A percentile compares a stretch with the other conserved stretches of the same genome.
Conservation (phyloP, 1,140 invertebrate genomes). For the Aphaenogaster floridana region DNA sequence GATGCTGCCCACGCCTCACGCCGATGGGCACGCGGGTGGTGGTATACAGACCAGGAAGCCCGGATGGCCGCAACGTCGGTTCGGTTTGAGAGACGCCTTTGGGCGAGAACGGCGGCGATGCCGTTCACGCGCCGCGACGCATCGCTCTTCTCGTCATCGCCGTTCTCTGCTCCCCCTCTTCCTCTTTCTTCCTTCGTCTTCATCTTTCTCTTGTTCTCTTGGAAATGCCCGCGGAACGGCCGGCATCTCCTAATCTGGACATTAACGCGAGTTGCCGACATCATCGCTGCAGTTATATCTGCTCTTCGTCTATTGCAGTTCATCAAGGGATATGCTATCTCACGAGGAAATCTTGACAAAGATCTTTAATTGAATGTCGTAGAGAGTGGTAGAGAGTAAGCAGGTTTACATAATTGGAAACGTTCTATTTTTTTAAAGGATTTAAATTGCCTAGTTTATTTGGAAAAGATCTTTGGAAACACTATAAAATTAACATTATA, state of each 20-base stretch:
- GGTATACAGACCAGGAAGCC: constrained; percentile 65
- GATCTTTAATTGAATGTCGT: background rate
- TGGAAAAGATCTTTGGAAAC: background rate
- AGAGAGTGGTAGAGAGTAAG: background rate
- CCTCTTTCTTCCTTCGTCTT: background rate
- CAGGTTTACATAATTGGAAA: background rate
- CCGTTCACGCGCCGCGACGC: constrained; percentile 41
- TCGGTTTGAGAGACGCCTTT: constrained; percentile 54
- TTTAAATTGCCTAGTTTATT: background rate
- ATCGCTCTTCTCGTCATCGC: constrained; percentile 22
- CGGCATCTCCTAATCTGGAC: constrained; percentile 58
- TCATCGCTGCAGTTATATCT: constrained; percentile 31
- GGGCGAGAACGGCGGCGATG: constrained; percentile 65
- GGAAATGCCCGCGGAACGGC: constrained; percentile 40
- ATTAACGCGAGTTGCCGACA: constrained; percentile 43
- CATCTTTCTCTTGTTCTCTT: constrained; percentile 40
- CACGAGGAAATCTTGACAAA: background rate
- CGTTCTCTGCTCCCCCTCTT: background rate
- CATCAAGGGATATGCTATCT: background rate
- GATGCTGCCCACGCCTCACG: constrained; percentile 80
- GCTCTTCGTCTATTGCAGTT: background rate
- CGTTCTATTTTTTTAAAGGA: background rate
- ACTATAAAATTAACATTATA: background rate
- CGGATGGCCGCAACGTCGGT: constrained; percentile 44
- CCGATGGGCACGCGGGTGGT: constrained; percentile 56